Percentiles rank a stretch among this genome's conserved stretches.
These are phyloP conservation scores for Agelaius tricolor DNA, from an alignment of 2,113 vertebrate genomes.

Conservation along the genomic window DNA sequence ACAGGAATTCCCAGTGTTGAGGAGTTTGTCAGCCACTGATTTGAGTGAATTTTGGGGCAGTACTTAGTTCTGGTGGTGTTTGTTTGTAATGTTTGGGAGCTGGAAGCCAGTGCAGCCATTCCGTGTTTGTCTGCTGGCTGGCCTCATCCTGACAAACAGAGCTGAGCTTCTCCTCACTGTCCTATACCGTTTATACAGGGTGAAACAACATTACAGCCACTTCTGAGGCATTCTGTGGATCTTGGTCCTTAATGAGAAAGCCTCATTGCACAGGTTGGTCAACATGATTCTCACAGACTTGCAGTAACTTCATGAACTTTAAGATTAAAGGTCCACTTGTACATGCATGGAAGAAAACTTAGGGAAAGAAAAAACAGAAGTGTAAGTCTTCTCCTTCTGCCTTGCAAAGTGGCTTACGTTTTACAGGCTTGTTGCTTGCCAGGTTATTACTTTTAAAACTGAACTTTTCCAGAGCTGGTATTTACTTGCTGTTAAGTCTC, in stretches of 20 bases:
- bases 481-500: slow-evolving; percentile 8
- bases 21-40: background rate
- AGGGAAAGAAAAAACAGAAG: background rate
- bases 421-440: background rate
- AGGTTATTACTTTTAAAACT: background rate
- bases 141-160: background rate
- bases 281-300: background rate
- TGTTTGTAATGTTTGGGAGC: background rate
- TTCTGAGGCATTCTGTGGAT: background rate
- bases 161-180: background rate
- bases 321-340: background rate
- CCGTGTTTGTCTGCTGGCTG: background rate
- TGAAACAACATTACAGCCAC: background rate
- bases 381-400: background rate
- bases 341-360: background rate
- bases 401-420: background rate
- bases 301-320: background rate
- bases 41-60: background rate
- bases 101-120: background rate
- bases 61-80: background rate
- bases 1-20: background rate
- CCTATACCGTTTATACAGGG: background rate
- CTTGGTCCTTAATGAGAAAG: background rate
- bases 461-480: background rate
- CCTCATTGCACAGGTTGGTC: background rate